Conservation (phyloP, 2,113 vertebrate genomes). For the Saccopteryx leptura region DNA sequence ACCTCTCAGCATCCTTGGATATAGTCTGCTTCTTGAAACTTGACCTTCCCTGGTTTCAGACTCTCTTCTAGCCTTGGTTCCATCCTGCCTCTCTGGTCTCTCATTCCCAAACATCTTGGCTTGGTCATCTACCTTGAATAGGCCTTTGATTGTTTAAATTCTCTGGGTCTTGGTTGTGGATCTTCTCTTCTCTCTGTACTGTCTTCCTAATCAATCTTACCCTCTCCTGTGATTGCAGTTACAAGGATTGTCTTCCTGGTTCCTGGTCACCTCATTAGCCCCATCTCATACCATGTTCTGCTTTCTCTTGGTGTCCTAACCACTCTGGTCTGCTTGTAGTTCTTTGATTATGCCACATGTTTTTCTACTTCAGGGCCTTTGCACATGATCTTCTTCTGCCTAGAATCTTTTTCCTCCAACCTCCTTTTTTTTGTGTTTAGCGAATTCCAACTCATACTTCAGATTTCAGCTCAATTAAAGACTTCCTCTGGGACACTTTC, state of each 20-base stretch:
- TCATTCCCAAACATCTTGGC: background rate
- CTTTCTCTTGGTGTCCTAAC: background rate
- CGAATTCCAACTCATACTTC: background rate
- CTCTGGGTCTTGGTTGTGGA: background rate
- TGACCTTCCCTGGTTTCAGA: background rate
- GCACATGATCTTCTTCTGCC: background rate
- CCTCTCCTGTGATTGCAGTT: background rate
- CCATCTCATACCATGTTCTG: background rate
- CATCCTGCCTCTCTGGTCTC: background rate
- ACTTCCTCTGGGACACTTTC: background rate
- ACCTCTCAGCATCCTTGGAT: background rate
- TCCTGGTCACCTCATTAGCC: background rate
- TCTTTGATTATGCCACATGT: background rate
- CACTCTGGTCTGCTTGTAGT: background rate
- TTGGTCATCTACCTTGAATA: background rate
- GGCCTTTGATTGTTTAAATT: background rate
- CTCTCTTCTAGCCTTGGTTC: background rate
- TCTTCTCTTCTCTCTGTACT: background rate
- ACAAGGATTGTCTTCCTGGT: background rate
- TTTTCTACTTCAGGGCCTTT: background rate
- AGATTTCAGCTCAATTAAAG: background rate
- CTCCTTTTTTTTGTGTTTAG: background rate
- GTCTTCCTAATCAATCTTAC: background rate
- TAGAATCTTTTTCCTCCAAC: background rate
- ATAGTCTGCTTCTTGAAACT: background rate